phyloP scores from a whole-genome alignment of 2,797 vertebrate species.

The Phoeniculus purpureus region DNA sequence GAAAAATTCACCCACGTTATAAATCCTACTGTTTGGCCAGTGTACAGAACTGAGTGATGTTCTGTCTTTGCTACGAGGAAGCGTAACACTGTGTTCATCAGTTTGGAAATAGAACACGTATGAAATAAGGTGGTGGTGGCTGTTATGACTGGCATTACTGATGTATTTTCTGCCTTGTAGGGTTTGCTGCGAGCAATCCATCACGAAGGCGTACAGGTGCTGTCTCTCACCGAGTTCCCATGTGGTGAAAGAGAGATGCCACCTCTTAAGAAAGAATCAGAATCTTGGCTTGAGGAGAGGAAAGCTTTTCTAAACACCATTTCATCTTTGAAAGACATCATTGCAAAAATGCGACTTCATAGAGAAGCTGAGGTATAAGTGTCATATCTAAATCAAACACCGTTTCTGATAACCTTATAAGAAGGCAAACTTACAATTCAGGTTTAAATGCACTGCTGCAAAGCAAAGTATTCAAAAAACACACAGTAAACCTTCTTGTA shows the following conservation, averaged over 20 bases:
- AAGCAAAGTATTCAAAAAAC: neutral
- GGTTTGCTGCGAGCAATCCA: conserved; percentile 92
- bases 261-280: conserved; percentile 65
- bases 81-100: neutral
- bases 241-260: conserved; percentile 76
- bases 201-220: conserved; percentile 93
- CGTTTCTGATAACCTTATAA: neutral
- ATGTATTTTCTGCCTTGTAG: conserved; percentile 66
- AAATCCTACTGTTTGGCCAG: neutral
- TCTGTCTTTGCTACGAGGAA: neutral
- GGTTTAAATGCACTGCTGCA: neutral
- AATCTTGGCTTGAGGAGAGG: conserved; percentile 85
- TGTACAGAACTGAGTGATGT: neutral
- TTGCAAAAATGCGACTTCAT: conserved; percentile 86
- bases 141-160: neutral
- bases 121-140: neutral
- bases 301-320: conserved; percentile 85
- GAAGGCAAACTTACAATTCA: neutral
- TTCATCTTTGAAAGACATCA: conserved; percentile 87
- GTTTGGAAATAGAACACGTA: neutral
- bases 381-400: neutral
- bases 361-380: conserved; percentile 82
- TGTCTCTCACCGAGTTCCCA: conserved; percentile 89
- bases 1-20: neutral
- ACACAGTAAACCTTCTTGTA: neutral